Evolutionary conservation across 2,113 vertebrate species (phyloP).

Genomic region (Aix galericulata): DNA sequence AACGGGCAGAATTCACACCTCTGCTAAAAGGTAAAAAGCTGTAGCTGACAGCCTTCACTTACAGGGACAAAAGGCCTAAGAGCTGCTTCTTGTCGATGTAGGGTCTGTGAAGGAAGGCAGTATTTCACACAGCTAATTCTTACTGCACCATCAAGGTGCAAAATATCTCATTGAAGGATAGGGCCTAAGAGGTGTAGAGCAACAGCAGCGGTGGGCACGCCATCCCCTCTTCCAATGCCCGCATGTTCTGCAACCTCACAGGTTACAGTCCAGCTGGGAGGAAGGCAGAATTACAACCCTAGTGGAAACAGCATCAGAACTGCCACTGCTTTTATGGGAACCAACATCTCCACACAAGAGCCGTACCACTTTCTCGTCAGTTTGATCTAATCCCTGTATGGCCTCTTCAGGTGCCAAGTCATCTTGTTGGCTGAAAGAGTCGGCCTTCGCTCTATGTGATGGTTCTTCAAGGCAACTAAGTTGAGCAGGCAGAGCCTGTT

Average conservation of each 20-base stretch:
- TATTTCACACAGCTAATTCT: neutral
- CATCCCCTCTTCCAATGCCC: neutral
- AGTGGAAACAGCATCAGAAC: neutral
- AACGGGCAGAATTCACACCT: neutral
- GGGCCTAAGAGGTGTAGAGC: neutral
- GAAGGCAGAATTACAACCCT: neutral
- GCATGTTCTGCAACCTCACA: neutral
- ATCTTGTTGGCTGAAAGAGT: neutral
- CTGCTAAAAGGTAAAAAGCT: neutral
- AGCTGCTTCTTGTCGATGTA: neutral
- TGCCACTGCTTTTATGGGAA: neutral
- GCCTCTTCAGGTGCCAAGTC: neutral
- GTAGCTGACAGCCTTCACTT: neutral
- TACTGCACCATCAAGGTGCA: rapidly evolving
- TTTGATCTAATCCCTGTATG: neutral
- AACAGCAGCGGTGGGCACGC: rapidly evolving
- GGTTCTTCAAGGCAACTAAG: neutral
- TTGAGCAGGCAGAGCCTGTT: rapidly evolving
- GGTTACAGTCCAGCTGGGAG: neutral
- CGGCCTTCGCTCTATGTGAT: neutral
- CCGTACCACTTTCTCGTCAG: neutral
- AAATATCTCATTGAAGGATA: neutral
- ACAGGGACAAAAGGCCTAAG: rapidly evolving
- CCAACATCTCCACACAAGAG: neutral
- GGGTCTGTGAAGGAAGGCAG: neutral